These are phyloP conservation scores for Siniperca chuatsi DNA, from an alignment of 2,113 vertebrate species.

Conservation along the genomic window DNA sequence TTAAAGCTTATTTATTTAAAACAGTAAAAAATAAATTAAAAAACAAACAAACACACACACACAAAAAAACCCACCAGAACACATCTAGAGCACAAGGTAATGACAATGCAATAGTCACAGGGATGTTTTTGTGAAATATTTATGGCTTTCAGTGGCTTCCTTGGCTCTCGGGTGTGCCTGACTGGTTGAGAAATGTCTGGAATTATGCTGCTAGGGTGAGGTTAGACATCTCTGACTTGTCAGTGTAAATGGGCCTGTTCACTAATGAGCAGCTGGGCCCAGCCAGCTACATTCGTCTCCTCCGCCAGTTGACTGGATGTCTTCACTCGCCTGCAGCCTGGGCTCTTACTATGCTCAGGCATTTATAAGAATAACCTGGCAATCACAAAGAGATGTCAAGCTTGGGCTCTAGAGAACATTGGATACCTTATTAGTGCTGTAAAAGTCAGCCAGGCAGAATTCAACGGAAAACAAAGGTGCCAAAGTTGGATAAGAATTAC, in stretches of 20 bases:
- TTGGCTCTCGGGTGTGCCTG: constrained; percentile 28
- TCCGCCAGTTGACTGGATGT: constrained; percentile 42
- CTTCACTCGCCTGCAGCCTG: constrained; percentile 47
- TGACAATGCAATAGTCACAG: constrained; percentile 22
- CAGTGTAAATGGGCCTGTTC: constrained; percentile 58
- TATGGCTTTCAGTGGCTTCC: constrained; percentile 34
- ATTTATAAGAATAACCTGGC: constrained; percentile 61
- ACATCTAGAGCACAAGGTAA: background rate
- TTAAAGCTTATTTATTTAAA: background rate
- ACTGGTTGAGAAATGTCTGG: constrained; percentile 47
- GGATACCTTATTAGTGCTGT: constrained; percentile 60
- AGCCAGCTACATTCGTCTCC: constrained; percentile 40
- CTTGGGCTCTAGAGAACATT: constrained; percentile 38
- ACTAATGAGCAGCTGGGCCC: constrained; percentile 68
- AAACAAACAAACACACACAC: too few relatives aligned
- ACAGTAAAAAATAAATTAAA: background rate
- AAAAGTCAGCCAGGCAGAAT: constrained; percentile 49
- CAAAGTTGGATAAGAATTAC: constrained; percentile 39
- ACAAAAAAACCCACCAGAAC: background rate
- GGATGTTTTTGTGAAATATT: constrained; percentile 56
- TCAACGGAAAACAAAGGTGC: constrained; percentile 38
- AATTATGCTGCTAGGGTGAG: constrained; percentile 34
- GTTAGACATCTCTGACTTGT: constrained; percentile 57
- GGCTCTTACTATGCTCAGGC: constrained; percentile 59
- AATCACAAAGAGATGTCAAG: constrained; percentile 52